These are phyloP conservation scores for Drosophila funebris DNA, from an alignment of 1,140 invertebrate species.

Conservation along the genomic window DNA sequence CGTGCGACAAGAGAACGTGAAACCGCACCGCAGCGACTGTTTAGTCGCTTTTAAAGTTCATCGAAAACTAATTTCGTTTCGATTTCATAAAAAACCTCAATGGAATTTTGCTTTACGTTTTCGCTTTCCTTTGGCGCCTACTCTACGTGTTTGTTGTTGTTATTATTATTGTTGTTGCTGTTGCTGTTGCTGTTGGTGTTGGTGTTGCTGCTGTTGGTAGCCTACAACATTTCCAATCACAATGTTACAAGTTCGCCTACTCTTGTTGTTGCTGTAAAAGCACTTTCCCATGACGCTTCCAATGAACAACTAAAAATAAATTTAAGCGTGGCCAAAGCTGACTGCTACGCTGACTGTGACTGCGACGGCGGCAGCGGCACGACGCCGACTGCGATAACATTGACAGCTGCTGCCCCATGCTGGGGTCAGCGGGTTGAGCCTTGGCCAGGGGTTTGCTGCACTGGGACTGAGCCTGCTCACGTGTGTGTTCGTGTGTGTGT, in stretches of 20 bases:
- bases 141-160: conserved; percentile 31
- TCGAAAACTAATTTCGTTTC: conserved; percentile 83
- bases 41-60: conserved; percentile 83
- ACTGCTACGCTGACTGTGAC: conserved; percentile 68
- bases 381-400: conserved; percentile 72
- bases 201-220: conserved; percentile 37
- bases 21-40: conserved; percentile 56
- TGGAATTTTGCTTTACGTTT: conserved; percentile 80
- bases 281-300: conserved; percentile 69
- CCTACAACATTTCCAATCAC: conserved; percentile 77
- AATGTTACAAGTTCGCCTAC: conserved; percentile 66
- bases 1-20: conserved; percentile 50
- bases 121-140: conserved; percentile 72
- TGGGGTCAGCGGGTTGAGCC: conserved; percentile 56
- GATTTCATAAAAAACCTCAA: conserved; percentile 81
- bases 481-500: conserved; percentile 8
- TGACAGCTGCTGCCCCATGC: conserved; percentile 60
- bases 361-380: conserved; percentile 51
- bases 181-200: conserved; percentile 5
- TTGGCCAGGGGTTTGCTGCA: conserved; percentile 8
- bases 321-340: conserved; percentile 68
- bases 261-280: conserved; percentile 38
- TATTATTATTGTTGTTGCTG: conserved; percentile 13
- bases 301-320: conserved; percentile 80
- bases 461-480: not conserved